phyloP scores from a whole-genome alignment of 2,797 vertebrate species.

The Sebastes steindachneri region DNA sequence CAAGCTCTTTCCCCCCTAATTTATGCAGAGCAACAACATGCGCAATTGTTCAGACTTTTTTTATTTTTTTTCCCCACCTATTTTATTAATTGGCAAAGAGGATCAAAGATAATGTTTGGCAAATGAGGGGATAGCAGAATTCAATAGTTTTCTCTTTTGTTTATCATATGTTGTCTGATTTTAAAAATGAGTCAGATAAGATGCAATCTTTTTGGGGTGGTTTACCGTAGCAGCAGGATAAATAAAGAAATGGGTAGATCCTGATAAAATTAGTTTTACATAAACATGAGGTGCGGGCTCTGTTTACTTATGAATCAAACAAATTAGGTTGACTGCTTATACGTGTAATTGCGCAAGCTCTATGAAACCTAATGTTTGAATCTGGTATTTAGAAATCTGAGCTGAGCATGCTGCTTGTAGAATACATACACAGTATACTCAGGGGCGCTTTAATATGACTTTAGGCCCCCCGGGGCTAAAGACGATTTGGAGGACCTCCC shows the following conservation, averaged over 20 bases:
- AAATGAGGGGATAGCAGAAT: conserved; percentile 20
- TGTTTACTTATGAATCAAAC: conserved; percentile 11
- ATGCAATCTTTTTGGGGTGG: not conserved
- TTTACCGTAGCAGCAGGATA: not conserved
- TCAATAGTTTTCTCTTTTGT: not conserved
- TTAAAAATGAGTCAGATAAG: not conserved
- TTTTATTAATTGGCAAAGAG: conserved; percentile 33
- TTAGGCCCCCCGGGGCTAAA: too few relatives aligned
- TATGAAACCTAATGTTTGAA: not conserved
- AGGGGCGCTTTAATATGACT: too few relatives aligned
- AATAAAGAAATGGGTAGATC: not conserved
- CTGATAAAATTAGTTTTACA: not conserved
- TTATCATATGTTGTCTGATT: not conserved
- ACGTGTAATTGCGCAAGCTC: not conserved
- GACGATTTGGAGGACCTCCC: too few relatives aligned
- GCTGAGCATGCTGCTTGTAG: not conserved
- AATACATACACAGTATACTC: too few relatives aligned
- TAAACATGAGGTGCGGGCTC: conserved; percentile 13
- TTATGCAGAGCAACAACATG: conserved; percentile 49
- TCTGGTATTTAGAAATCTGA: not conserved
- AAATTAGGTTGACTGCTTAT: not conserved
- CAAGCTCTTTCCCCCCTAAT: conserved; percentile 26
- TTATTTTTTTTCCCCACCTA: not conserved
- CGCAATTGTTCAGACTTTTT: conserved; percentile 16
- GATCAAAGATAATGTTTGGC: conserved; percentile 44